These are phyloP conservation scores for Botia almorhae DNA, from an alignment of 2,797 vertebrate species.

Conservation along the genomic window DNA sequence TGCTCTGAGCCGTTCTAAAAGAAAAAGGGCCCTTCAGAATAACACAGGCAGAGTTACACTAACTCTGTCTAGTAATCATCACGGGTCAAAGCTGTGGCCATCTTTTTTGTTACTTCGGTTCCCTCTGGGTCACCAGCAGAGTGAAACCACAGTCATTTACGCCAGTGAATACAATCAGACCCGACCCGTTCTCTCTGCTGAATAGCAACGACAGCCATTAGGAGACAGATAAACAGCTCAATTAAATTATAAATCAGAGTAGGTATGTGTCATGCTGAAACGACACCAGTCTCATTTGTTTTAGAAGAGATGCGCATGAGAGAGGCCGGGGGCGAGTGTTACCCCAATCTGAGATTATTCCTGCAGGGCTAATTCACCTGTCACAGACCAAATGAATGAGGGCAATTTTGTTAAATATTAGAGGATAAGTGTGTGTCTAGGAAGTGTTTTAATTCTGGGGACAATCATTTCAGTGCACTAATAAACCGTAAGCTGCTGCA, in stretches of 20 bases:
- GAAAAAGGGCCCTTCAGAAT: conserved; percentile 21
- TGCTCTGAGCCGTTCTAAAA: not conserved
- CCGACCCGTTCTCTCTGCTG: conserved; percentile 65
- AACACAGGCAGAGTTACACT: conserved; percentile 19
- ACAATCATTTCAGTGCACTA: conserved; percentile 78
- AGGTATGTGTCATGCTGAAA: conserved; percentile 88
- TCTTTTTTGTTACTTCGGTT: conserved; percentile 45
- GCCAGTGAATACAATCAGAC: conserved; percentile 61
- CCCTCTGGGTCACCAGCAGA: conserved; percentile 52
- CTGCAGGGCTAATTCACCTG: conserved; percentile 90
- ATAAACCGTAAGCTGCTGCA: conserved; percentile 74
- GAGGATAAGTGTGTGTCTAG: conserved; percentile 75
- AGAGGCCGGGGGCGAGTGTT: conserved; percentile 71
- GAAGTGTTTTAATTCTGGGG: conserved; percentile 77
- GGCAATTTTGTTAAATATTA: conserved; percentile 94
- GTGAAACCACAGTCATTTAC: conserved; percentile 57
- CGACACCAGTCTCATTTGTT: conserved; percentile 81
- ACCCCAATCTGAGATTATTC: conserved; percentile 85
- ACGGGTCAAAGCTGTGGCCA: conserved; percentile 39
- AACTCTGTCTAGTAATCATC: conserved; percentile 22
- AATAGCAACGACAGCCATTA: conserved; percentile 83
- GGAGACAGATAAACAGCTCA: conserved; percentile 90
- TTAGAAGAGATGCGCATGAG: conserved; percentile 77
- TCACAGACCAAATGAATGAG: conserved; percentile 90
- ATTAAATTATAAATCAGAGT: conserved; percentile 88